Conservation (phyloP, 2,113 vertebrate species). For the Pipa parva region DNA sequence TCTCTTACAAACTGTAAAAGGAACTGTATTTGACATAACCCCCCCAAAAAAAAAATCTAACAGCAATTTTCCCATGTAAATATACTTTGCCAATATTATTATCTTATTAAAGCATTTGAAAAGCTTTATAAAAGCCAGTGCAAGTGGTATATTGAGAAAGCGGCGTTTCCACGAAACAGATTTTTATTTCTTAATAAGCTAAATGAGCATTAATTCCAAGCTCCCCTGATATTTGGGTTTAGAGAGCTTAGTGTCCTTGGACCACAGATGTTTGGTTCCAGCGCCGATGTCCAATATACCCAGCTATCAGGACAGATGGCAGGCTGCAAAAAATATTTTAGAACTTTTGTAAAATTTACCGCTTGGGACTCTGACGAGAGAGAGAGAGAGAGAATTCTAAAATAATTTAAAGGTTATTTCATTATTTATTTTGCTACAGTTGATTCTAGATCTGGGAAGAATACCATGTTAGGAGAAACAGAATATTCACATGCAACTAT, state of each 20-base stretch:
- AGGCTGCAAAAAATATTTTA: slow-evolving; percentile 66
- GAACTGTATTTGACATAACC: too few species aligned
- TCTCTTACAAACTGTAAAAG: too few species aligned
- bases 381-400: slow-evolving; percentile 73
- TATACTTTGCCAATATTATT: too few species aligned
- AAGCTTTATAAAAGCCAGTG: too few species aligned
- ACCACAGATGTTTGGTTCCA: slow-evolving; percentile 61
- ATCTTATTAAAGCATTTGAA: too few species aligned
- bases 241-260: slow-evolving; percentile 48
- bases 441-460: slow-evolving; percentile 58
- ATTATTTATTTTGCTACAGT: slow-evolving; percentile 70
- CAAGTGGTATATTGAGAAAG: too few species aligned
- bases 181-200: background rate
- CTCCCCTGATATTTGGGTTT: slow-evolving; percentile 31
- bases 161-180: too few species aligned
- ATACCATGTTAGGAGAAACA: slow-evolving; percentile 52
- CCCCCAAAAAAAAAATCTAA: too few species aligned
- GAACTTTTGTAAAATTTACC: slow-evolving; percentile 61
- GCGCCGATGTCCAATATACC: slow-evolving; percentile 78
- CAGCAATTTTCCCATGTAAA: too few species aligned
- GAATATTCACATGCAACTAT: slow-evolving; percentile 23
- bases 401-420: slow-evolving; percentile 84
- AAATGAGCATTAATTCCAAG: background rate
- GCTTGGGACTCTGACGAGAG: slow-evolving; percentile 58
- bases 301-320: slow-evolving; percentile 78